Evolutionary conservation across 2,888 invertebrate species (phyloP).

Genomic region (Xestia sexstrigata): DNA sequence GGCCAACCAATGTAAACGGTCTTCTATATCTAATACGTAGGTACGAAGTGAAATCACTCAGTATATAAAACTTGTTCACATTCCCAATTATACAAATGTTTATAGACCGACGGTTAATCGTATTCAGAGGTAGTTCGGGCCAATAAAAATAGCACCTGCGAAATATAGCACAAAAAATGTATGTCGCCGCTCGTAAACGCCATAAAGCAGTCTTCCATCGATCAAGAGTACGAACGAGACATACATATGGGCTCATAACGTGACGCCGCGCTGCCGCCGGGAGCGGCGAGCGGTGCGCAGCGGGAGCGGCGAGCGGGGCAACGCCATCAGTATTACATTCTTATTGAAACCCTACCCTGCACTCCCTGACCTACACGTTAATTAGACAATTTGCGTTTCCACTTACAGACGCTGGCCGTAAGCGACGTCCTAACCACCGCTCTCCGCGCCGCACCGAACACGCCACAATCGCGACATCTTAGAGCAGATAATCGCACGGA

Average conservation of each 20-base stretch:
- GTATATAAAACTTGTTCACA: conserved; percentile 23
- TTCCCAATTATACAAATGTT: conserved; percentile 11
- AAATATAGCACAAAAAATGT: conserved; percentile 71
- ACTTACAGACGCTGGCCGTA: conserved; percentile 67
- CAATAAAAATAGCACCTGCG: conserved; percentile 70
- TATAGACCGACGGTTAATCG: conserved; percentile 15
- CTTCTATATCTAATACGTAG: not conserved
- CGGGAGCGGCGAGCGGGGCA: conserved; percentile 50
- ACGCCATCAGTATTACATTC: conserved; percentile 80
- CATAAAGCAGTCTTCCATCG: conserved; percentile 70
- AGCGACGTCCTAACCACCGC: conserved; percentile 41
- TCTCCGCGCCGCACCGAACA: conserved; percentile 45
- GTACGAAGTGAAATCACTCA: conserved; percentile 8
- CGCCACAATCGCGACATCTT: conserved; percentile 52
- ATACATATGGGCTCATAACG: conserved; percentile 72
- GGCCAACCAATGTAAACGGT: conserved; percentile 2
- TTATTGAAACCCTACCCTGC: conserved; percentile 77
- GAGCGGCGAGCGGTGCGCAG: too few species aligned
- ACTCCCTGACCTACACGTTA: conserved; percentile 79
- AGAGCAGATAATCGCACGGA: conserved; percentile 66
- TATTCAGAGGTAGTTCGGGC: conserved; percentile 50
- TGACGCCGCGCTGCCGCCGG: too few species aligned
- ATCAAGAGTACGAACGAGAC: conserved; percentile 65
- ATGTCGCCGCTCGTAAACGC: conserved; percentile 68
- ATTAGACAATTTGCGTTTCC: conserved; percentile 88